These are phyloP conservation scores for Lepidochitona cinerea DNA, from an alignment of 2,888 invertebrate genomes.

Conservation along the genomic window DNA sequence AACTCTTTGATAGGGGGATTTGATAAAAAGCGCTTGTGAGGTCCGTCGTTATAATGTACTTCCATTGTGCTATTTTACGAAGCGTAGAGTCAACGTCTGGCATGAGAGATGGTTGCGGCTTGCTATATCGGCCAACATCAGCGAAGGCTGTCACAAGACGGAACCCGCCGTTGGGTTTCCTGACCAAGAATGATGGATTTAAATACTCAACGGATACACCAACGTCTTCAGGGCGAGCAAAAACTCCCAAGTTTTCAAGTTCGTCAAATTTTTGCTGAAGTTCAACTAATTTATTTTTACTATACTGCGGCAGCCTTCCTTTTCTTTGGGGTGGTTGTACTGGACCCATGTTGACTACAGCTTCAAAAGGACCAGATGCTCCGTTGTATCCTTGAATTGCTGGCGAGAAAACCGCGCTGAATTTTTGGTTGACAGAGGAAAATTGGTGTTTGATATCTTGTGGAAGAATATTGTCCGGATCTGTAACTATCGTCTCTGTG, in stretches of 20 bases:
- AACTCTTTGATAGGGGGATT: conserved; percentile 31
- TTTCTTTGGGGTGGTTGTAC: conserved; percentile 41
- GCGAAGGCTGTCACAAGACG: conserved; percentile 38
- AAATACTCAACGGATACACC: conserved; percentile 36
- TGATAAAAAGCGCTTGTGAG: conserved; percentile 39
- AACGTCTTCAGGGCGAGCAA: conserved; percentile 30
- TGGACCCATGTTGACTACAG: conserved; percentile 43
- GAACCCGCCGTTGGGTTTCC: conserved; percentile 30
- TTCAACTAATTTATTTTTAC: conserved; percentile 30
- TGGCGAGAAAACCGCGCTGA: conserved; percentile 32
- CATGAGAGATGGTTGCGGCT: conserved; percentile 27
- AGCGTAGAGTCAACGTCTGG: conserved; percentile 24
- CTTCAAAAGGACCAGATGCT: conserved; percentile 33
- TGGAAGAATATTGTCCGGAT: conserved; percentile 26
- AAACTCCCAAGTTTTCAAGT: conserved; percentile 38
- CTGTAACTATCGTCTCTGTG: too few species aligned
- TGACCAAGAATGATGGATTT: conserved; percentile 44
- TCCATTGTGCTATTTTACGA: conserved; percentile 34
- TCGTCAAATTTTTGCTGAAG: conserved; percentile 39
- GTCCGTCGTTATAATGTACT: conserved; percentile 36
- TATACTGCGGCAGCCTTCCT: conserved; percentile 38
- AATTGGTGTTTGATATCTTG: conserved; percentile 13
- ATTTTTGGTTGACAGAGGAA: conserved; percentile 4
- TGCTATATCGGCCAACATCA: conserved; percentile 21
- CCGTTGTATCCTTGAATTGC: conserved; percentile 34